Evolutionary conservation across 2,113 vertebrate species (phyloP), one percentile per base, ranked within the genome.

Genomic region (Sterna hirundo): DNA sequence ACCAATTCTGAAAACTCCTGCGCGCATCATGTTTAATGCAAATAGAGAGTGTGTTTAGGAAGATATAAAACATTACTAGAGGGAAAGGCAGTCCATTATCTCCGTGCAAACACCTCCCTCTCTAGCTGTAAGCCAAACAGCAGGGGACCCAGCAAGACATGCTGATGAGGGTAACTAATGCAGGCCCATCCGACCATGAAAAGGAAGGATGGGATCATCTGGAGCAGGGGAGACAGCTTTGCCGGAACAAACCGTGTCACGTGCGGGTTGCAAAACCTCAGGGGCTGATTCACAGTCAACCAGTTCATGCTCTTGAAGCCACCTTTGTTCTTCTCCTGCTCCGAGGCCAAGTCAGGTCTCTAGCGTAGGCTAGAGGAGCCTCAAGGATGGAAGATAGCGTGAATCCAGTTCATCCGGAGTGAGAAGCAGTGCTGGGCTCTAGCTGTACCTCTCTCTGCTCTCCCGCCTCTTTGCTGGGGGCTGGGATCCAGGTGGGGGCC

Each of bases 1-100:
- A 95, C 95, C 87, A 84, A 94, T 95, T 91, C 83, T 85, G 86
- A 85, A 88, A 64, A 82, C 86, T 93, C 95, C 89, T 55, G 91
- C 9, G 58, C 2, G 4, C 94, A 93, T 96, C 95, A 89, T 91
- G 91, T 95, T 94, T 94, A 95, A 94, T 96, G 96, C 97, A 98
- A 96, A 97, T 87, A 88, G 90, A 75, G 83, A 94, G 88, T 95
- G 92, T 97, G 96, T 95, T 96, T 94, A 88, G 96, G 93, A 94
- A 96, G 96, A 93, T 95, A 95, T 57, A 85, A 92, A 94, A 83
- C 95, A 95, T 96, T 89, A 77, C 95, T 93, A 71, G 88, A 93
- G 95, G 96, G 91, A 82, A 85, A 97, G 94, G 76, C 94, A 93
- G 94, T 83, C 88, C 95, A 80, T 97, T 97, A 96, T 96, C 95